phyloP scores from a whole-genome alignment of 2,797 vertebrate species.

The Tiaroga cobitis region DNA sequence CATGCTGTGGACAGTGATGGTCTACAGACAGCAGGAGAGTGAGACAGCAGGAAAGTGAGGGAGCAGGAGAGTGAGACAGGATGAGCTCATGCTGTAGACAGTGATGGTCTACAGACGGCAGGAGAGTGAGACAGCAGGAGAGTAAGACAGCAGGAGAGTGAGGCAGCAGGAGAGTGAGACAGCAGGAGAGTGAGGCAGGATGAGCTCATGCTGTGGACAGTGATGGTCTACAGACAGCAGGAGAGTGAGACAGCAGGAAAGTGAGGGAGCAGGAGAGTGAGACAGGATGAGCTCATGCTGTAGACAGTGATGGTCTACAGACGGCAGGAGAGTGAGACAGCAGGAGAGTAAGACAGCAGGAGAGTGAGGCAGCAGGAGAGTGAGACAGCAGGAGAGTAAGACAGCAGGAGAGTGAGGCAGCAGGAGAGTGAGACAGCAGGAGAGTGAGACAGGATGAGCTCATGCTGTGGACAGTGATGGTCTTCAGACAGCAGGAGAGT shows the following conservation, averaged over 20 bases:
- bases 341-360: no score
- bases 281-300: background rate
- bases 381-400: background rate
- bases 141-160: background rate
- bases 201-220: background rate
- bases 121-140: background rate
- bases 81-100: no score
- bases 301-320: no score
- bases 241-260: no score
- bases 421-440: background rate
- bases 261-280: background rate
- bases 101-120: no score
- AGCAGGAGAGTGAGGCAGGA: background rate
- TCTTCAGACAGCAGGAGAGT: no score
- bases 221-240: background rate
- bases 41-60: no score
- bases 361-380: background rate
- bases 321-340: background rate
- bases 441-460: background rate
- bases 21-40: no score
- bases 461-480: no score
- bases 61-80: background rate
- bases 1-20: no score
- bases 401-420: no score
- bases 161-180: no score